These are phyloP conservation scores for Myxocyprinus asiaticus DNA, from an alignment of 2,113 vertebrate species.

Conservation along the genomic window DNA sequence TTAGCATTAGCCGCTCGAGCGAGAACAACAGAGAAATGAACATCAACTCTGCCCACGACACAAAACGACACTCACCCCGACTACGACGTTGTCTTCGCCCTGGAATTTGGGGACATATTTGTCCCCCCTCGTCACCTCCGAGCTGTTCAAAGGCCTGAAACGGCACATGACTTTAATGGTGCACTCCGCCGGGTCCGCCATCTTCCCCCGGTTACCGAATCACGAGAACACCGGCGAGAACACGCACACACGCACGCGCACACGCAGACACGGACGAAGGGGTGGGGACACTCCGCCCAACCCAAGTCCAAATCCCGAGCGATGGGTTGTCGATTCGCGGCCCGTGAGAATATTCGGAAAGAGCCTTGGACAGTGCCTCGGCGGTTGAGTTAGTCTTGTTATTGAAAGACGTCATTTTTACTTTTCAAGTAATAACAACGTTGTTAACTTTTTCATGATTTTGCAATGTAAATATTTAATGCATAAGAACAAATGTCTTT, in stretches of 20 bases:
- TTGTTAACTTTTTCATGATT: too few relatives aligned
- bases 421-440: too few relatives aligned
- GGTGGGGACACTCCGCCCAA: slow-evolving; percentile 11
- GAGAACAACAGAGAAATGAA: neutral
- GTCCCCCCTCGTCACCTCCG: slow-evolving; percentile 87
- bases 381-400: too few relatives aligned
- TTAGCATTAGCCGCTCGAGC: slow-evolving; percentile 30
- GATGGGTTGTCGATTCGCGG: neutral
- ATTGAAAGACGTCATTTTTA: too few relatives aligned
- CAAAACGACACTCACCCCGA: slow-evolving; percentile 78
- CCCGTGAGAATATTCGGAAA: slow-evolving; percentile 7
- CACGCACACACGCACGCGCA: slow-evolving; percentile 23
- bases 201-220: slow-evolving; percentile 76
- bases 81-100: slow-evolving; percentile 83
- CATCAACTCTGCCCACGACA: neutral
- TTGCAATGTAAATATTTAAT: too few relatives aligned
- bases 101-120: slow-evolving; percentile 89
- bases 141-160: slow-evolving; percentile 92
- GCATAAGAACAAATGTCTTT: too few relatives aligned
- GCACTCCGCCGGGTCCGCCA: slow-evolving; percentile 97
- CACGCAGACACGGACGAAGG: slow-evolving; percentile 1
- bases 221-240: slow-evolving; percentile 52
- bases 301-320: slow-evolving; percentile 1
- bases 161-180: slow-evolving; percentile 98
- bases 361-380: neutral